Conservation (phyloP, 2,797 vertebrate genomes). For the Hoplostethus atlanticus region DNA sequence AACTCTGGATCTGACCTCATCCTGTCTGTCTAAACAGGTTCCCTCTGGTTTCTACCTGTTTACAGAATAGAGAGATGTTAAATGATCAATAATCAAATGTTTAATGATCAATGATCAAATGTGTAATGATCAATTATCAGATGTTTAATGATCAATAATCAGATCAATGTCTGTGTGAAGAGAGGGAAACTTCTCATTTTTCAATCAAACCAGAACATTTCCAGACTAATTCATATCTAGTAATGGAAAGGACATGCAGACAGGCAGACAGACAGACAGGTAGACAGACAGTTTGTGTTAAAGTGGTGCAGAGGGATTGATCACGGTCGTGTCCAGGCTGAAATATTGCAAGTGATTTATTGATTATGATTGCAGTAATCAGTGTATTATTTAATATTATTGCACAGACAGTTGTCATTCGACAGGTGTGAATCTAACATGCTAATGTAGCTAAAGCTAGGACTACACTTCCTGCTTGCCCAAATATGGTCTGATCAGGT, state of each 20-base stretch:
- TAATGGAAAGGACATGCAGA: background rate
- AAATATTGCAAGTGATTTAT: constrained; percentile 46
- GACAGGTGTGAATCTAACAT: constrained; percentile 38
- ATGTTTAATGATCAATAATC: background rate
- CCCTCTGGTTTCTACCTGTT: no score
- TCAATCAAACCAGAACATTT: no score
- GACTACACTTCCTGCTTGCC: background rate
- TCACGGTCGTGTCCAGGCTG: background rate
- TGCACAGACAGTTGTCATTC: constrained; percentile 46
- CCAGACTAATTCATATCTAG: no score
- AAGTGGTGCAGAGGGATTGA: no score
- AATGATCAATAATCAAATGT: background rate
- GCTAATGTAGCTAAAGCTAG: constrained; percentile 7
- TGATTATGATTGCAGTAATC: background rate
- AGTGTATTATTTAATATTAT: constrained; percentile 42
- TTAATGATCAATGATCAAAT: background rate
- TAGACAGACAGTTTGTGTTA: background rate
- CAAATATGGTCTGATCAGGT: background rate
- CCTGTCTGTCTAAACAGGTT: no score
- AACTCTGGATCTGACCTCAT: no score
- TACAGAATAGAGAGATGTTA: no score
- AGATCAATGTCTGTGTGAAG: constrained; percentile 9
- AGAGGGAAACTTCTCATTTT: background rate
- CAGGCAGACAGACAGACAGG: background rate
- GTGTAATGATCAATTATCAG: no score